Evolutionary conservation across 2,888 invertebrate genomes (phyloP), one percentile per base, ranked within the genome.

Genomic region (Calliphora vomitoria): DNA sequence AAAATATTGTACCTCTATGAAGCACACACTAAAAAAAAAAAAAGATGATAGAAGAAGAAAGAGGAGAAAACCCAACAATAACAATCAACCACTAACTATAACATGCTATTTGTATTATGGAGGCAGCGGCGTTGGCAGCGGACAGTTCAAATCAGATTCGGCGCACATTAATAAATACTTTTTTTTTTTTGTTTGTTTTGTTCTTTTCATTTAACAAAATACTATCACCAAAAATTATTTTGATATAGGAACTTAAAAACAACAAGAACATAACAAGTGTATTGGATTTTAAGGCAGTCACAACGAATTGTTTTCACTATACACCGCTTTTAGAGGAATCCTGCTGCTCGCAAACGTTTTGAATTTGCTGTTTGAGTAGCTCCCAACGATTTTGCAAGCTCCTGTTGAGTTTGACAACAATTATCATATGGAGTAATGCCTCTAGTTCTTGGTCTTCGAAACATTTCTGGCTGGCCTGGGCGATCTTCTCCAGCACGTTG

Each of bases 91-190:
- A 66, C 20, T 44, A 64, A 25, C 72, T 58, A 47, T 58, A 50
- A 35, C 60, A 80, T 47, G 20, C 50, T 50, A 50, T 50, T n/a
- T 1, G 47, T 25, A 25, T 58, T 55, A 25, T 11, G 58, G 58
- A 58, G 13, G 66, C 66, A 35, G 64, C 25, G 38, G 58, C 79
- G 53, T 58, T 55, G 41, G 47, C 74, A 58, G 58, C 58, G 44
- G 1, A 55, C 25, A 82, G 31, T 81, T 64, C 8, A 71, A 79
- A 64, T 62, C 53, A 74, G 86, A 83, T 87, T 87, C 86, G 86
- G 80, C 83, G 86, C 86, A 82, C 47, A 80, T 69, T 75, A 60
- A 31, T 18, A 41, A 66, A 60, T 25, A 3, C 20, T 38, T 35
- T 75, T 5, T 35, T 5, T 35, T 66, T 31, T 66, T 53, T 35